phyloP scores from a whole-genome alignment of 2,113 vertebrate species.

The Colaptes auratus region DNA sequence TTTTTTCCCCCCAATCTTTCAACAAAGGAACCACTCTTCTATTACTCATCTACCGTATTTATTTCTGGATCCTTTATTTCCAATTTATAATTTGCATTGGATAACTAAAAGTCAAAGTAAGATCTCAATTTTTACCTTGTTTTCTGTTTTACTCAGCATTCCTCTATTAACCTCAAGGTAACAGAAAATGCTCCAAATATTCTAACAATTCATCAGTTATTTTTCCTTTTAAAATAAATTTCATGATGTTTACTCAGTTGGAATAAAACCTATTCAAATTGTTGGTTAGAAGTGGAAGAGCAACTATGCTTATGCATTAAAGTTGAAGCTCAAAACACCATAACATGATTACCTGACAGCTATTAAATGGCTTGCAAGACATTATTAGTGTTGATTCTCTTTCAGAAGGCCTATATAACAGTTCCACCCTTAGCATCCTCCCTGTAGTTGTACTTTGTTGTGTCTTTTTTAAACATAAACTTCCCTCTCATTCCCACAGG shows the following conservation, averaged over 20 bases:
- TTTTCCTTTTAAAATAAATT: conserved; percentile 17
- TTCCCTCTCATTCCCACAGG: background rate
- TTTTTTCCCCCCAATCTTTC: background rate
- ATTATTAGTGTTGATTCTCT: background rate
- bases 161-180: background rate
- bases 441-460: conserved; percentile 8
- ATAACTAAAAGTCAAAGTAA: background rate
- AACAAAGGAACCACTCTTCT: background rate
- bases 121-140: background rate
- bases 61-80: background rate
- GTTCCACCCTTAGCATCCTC: conserved; percentile 17
- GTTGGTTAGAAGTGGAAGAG: conserved; percentile 29
- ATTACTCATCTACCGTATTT: background rate
- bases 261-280: conserved; percentile 35
- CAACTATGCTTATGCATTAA: conserved; percentile 13
- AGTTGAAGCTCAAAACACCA: conserved; percentile 8
- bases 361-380: conserved; percentile 21
- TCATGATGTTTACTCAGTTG: background rate
- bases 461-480: background rate
- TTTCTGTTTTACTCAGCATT: background rate
- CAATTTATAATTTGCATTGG: background rate
- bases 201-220: background rate
- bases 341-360: background rate
- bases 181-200: background rate
- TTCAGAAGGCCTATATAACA: background rate